Evolutionary conservation across 2,113 vertebrate genomes (phyloP), one percentile per base, ranked within the genome.

Genomic region (Mesitornis unicolor): DNA sequence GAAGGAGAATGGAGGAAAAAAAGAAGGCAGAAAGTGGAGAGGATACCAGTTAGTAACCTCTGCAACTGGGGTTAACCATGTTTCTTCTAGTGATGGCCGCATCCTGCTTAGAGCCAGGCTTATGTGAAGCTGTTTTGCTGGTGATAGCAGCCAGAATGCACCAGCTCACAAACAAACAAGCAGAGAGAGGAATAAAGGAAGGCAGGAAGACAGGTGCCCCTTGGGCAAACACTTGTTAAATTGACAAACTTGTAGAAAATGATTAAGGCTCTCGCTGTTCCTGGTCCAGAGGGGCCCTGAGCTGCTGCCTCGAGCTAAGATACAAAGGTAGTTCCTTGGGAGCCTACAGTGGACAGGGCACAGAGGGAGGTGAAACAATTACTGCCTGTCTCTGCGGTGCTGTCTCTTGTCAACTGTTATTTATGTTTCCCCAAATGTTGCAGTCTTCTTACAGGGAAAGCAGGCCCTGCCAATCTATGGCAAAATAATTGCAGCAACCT

Each of bases 191-290:
- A 97, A 96, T 95, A 96, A 94, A 96, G 75, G 96, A 50, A 97
- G 92, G 92, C 91, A 93, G 93, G 93, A 93, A 96, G 95, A 93
- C 92, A 97, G 93, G 95, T 97, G 93, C 95, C 96, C 92, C 88
- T 95, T 96, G 96, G 96, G 96, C 96, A 96, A 96, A 97, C 96
- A 96, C 96, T 97, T 96, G 96, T 96, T 97, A 95, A 96, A 96
- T 95, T 96, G 96, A 97, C 96, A 96, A 96, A 96, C 96, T 96
- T 96, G 96, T 96, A 96, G 96, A 96, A 96, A 96, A 96, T 95
- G 95, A 97, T 97, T 95, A 97, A 97, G 95, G 93, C 80, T 96
- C 96, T 97, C 2, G 69, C 96, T 97, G 93, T 95, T 97, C 68
- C 63, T 80, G 48, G 95, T 95, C 93, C 95, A 77, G 93, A 95